phyloP scores from a whole-genome alignment of 2,113 vertebrate species.

The Cercocebus atys region DNA sequence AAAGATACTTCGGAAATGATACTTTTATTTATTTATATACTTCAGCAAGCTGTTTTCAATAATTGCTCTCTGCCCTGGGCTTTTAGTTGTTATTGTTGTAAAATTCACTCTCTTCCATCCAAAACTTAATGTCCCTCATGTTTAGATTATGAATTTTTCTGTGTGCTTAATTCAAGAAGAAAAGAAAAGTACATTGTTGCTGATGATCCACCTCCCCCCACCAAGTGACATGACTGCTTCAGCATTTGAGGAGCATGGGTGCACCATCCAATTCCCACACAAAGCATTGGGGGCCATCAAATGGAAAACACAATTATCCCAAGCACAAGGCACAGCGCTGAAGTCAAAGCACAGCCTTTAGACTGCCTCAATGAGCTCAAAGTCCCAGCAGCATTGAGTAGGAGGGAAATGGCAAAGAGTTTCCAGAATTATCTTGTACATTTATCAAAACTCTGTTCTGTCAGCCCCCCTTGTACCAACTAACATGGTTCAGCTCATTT shows the following conservation, averaged over 20 bases:
- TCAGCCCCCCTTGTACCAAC: not conserved
- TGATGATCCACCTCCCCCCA: not conserved
- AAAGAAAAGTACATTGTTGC: not conserved
- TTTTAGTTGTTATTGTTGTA: not conserved
- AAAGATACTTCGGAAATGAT: not conserved
- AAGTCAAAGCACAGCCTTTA: not conserved
- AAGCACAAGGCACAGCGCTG: not conserved
- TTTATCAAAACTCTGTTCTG: not conserved
- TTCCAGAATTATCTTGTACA: not conserved
- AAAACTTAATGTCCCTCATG: not conserved
- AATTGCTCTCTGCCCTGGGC: not conserved
- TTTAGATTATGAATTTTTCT: not conserved
- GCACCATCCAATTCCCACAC: not conserved
- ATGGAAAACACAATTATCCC: fast-evolving
- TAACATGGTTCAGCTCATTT: not conserved
- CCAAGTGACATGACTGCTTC: not conserved
- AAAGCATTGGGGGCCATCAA: not conserved
- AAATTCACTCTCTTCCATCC: not conserved
- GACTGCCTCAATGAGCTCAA: not conserved
- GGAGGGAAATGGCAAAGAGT: not conserved
- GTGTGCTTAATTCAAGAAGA: not conserved
- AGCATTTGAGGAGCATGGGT: not conserved
- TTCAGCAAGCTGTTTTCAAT: not conserved
- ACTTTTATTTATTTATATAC: not conserved
- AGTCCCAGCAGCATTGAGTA: not conserved